Evolutionary conservation across 2,888 invertebrate genomes (phyloP).

Genomic region (Drosophila nigricruria): DNA sequence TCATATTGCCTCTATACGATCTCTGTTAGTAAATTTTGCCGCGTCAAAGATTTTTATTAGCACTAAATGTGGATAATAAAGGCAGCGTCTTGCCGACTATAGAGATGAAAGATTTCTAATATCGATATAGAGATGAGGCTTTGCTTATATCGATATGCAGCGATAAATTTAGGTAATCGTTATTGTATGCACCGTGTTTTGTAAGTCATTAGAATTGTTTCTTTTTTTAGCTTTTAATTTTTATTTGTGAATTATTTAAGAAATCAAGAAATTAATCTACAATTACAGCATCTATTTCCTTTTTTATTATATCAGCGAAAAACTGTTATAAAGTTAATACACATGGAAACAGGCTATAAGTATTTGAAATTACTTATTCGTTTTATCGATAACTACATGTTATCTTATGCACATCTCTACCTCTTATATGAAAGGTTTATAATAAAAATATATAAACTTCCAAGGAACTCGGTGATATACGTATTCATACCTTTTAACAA

Average conservation of each 20-base stretch:
- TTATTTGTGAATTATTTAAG: neutral
- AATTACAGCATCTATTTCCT: neutral
- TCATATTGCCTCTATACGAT: neutral
- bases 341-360: neutral
- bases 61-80: neutral
- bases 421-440: neutral
- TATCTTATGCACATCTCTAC: slow-evolving; percentile 9
- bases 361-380: neutral
- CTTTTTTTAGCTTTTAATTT: neutral
- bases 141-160: neutral
- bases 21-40: neutral
- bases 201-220: neutral
- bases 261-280: neutral
- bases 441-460: neutral
- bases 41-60: neutral
- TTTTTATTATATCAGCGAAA: too few relatives aligned
- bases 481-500: slow-evolving; percentile 5
- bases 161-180: neutral
- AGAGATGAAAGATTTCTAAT: neutral
- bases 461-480: neutral
- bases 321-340: neutral
- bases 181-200: neutral
- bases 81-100: slow-evolving; percentile 4
- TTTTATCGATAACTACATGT: neutral
- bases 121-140: neutral